These are phyloP conservation scores for Pogonophryne albipinna DNA, from an alignment of 2,797 vertebrate genomes.

Conservation along the genomic window DNA sequence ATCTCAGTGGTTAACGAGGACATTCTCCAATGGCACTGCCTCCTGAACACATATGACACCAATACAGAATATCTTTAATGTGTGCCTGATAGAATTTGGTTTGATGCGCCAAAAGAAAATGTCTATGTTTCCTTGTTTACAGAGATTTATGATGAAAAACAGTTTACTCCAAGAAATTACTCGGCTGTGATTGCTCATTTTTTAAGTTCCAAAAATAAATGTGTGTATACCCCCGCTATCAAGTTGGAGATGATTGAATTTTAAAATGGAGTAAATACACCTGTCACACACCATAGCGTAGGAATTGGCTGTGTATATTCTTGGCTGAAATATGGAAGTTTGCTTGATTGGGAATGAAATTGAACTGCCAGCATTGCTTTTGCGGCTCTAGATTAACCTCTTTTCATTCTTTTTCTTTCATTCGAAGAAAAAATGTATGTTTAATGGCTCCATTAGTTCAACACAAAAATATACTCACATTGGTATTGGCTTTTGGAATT, in stretches of 20 bases:
- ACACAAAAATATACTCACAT: background rate
- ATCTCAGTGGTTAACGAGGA: conserved; percentile 31
- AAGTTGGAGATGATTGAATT: background rate
- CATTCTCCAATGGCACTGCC: background rate
- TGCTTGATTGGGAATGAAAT: conserved; percentile 1
- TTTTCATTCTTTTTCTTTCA: background rate
- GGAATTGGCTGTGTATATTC: background rate
- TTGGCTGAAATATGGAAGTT: background rate
- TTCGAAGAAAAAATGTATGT: background rate
- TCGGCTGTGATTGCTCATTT: background rate
- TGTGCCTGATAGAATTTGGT: background rate
- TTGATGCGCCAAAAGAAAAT: background rate
- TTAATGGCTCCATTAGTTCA: conserved; percentile 4
- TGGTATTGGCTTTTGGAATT: background rate
- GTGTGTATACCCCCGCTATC: conserved; percentile 2
- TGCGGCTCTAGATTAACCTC: background rate
- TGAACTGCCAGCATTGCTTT: background rate
- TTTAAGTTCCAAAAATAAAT: conserved; percentile 1
- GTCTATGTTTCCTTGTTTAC: background rate
- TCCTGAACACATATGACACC: background rate
- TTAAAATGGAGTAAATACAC: conserved; percentile 6
- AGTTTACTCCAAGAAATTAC: background rate
- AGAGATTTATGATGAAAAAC: conserved; percentile 4
- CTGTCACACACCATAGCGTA: background rate
- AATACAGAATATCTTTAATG: background rate